These are phyloP conservation scores for Gavialis gangeticus DNA, from an alignment of 2,113 vertebrate species.

Conservation along the genomic window DNA sequence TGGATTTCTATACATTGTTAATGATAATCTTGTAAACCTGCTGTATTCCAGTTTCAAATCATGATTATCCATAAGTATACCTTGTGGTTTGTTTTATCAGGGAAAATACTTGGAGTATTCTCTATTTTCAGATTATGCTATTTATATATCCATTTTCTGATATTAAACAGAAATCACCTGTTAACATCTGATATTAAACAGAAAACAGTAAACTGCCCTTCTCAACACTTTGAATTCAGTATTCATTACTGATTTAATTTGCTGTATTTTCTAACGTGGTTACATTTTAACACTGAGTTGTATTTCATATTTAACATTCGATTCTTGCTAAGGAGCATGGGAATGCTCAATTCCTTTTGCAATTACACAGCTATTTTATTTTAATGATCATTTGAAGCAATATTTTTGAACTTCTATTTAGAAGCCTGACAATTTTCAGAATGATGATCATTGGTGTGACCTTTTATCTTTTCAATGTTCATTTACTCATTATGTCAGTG, in stretches of 20 bases:
- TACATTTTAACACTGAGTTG: not conserved
- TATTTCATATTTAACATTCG: conserved; percentile 30
- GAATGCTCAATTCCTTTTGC: conserved; percentile 29
- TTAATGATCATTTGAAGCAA: conserved; percentile 15
- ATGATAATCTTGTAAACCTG: not conserved
- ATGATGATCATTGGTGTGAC: not conserved
- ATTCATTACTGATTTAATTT: not conserved
- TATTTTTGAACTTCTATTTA: not conserved
- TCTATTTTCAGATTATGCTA: not conserved
- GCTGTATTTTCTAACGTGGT: not conserved
- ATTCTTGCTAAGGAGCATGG: conserved; percentile 1
- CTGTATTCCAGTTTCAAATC: not conserved
- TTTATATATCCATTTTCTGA: not conserved
- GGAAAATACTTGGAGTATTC: not conserved
- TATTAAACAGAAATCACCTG: not conserved
- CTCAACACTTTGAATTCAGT: not conserved
- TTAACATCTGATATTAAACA: not conserved
- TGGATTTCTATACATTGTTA: not conserved
- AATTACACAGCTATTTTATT: conserved; percentile 26
- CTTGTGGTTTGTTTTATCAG: not conserved
- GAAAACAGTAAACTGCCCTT: not conserved
- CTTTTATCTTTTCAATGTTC: conserved; percentile 6
- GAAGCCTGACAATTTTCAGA: not conserved
- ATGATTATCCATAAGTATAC: not conserved
- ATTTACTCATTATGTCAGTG: not conserved